Evolutionary conservation across 2,797 vertebrate species (phyloP).

Genomic region (Pipistrellus kuhlii): DNA sequence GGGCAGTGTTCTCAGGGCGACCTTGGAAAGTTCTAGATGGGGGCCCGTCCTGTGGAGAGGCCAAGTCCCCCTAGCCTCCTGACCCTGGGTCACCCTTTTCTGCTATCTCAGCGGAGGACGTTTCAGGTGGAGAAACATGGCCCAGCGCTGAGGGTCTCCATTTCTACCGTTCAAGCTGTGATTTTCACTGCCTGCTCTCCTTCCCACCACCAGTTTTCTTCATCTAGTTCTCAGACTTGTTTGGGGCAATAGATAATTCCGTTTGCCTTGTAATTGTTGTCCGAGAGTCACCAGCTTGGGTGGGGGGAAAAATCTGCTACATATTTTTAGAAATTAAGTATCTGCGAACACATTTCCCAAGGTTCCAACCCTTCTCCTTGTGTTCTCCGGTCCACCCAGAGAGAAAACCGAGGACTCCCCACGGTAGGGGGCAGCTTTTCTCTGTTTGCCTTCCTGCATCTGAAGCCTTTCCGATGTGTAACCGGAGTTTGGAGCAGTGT

Average conservation of each 20-base stretch:
- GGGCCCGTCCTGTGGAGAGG: not conserved
- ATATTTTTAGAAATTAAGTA: conserved; percentile 28
- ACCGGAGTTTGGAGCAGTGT: not conserved
- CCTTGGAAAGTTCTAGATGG: not conserved
- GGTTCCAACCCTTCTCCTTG: not conserved
- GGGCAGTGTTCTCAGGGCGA: not conserved
- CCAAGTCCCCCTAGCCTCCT: too few relatives aligned
- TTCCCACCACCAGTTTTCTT: not conserved
- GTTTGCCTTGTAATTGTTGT: not conserved
- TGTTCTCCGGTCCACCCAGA: not conserved
- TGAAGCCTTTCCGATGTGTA: fast-evolving
- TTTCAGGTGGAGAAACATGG: not conserved
- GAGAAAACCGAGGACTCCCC: not conserved
- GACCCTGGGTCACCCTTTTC: not conserved
- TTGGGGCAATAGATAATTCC: not conserved
- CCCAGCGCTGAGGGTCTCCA: not conserved
- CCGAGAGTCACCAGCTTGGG: not conserved
- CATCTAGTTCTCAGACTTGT: not conserved
- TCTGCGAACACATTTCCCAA: not conserved
- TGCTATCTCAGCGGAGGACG: not conserved
- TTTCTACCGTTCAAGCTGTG: not conserved
- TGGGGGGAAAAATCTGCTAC: not conserved
- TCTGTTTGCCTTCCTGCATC: not conserved
- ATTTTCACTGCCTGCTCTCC: not conserved
- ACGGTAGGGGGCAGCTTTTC: not conserved